phyloP scores from a whole-genome alignment of 2,888 invertebrate species.

The Lepidocyrtinus sp. region DNA sequence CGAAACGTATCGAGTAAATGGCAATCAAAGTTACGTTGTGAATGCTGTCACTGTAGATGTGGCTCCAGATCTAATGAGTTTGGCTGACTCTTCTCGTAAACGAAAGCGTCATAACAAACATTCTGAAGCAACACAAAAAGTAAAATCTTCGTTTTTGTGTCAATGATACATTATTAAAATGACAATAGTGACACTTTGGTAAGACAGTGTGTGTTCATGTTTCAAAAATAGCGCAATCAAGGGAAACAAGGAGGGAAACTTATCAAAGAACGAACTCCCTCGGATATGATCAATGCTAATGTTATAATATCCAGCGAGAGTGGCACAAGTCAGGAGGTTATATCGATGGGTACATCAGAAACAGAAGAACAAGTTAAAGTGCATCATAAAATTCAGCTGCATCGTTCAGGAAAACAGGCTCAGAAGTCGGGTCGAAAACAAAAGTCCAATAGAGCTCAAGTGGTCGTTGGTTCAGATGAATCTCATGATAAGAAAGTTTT shows the following conservation, averaged over 20 bases:
- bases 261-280: constrained; percentile 35
- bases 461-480: constrained; percentile 21
- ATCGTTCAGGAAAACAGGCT: constrained; percentile 17
- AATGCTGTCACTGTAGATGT: constrained; percentile 44
- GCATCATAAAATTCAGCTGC: neutral
- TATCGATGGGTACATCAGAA: constrained; percentile 29
- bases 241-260: constrained; percentile 29
- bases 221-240: neutral
- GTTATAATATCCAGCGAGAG: neutral
- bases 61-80: constrained; percentile 21
- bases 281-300: constrained; percentile 52
- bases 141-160: neutral
- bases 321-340: constrained; percentile 25
- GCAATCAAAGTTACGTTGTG: constrained; percentile 29
- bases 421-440: neutral
- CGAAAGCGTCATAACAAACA: neutral
- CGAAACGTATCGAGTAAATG: constrained; percentile 33
- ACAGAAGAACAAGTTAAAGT: constrained; percentile 34
- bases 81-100: neutral
- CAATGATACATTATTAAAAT: neutral
- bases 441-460: constrained; percentile 18
- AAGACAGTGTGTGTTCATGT: neutral
- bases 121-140: neutral
- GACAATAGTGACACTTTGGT: neutral
- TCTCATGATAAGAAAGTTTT: constrained; percentile 25